These are phyloP conservation scores for Pipra filicauda DNA, from an alignment of 2,113 vertebrate species.

Conservation along the genomic window DNA sequence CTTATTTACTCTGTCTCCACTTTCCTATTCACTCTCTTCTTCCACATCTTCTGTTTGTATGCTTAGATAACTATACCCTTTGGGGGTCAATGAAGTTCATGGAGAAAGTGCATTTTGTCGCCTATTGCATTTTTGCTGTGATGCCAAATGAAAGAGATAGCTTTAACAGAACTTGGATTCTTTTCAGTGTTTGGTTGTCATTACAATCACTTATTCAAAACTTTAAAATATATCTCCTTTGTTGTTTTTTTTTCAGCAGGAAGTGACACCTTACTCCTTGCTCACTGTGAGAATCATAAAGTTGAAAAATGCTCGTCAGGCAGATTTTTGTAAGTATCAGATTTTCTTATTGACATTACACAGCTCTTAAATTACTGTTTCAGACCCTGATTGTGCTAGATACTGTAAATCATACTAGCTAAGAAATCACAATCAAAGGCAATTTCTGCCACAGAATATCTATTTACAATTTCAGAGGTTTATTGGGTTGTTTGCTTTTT, in stretches of 20 bases:
- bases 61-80: not conserved
- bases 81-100: not conserved
- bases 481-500: not conserved
- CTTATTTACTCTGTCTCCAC: not conserved
- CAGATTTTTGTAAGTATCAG: constrained; percentile 74
- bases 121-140: not conserved
- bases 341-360: not conserved
- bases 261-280: constrained; percentile 47
- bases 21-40: not conserved
- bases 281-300: constrained; percentile 76
- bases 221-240: not conserved
- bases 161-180: not conserved
- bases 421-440: not conserved
- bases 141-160: not conserved
- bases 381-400: not conserved
- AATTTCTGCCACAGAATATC: not conserved
- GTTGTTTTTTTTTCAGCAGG: not conserved
- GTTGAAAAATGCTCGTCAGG: constrained; percentile 57
- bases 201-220: not conserved
- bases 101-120: not conserved
- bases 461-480: not conserved
- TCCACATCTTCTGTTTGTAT: not conserved
- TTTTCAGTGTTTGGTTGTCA: not conserved
- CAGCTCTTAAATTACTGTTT: not conserved
- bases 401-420: not conserved